Conservation (phyloP, 2,113 vertebrate species). For the Clupea harengus region DNA sequence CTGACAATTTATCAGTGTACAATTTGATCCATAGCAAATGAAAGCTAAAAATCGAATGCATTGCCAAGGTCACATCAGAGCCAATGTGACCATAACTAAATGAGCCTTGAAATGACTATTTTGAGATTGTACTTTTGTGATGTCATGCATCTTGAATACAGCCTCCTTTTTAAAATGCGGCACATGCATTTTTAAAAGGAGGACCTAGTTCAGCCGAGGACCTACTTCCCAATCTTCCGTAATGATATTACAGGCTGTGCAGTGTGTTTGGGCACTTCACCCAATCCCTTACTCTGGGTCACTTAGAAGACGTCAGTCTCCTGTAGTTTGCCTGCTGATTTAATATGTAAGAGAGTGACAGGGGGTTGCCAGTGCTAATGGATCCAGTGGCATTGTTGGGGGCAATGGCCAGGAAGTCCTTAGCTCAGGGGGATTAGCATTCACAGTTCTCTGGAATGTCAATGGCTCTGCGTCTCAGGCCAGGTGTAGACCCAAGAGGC, state of each 20-base stretch:
- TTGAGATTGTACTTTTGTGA: slow-evolving; percentile 1
- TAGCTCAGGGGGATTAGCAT: slow-evolving; percentile 61
- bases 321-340: background rate
- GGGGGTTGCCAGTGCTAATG: background rate
- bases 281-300: background rate
- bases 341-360: background rate
- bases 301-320: slow-evolving; percentile 1
- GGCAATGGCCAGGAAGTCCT: slow-evolving; percentile 46
- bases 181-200: background rate
- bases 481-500: slow-evolving; percentile 61
- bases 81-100: slow-evolving; percentile 6
- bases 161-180: background rate
- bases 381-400: background rate
- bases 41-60: background rate
- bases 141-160: slow-evolving; percentile 1
- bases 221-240: background rate
- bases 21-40: slow-evolving; percentile 2
- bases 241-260: background rate
- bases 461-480: slow-evolving; percentile 36
- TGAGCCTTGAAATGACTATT: background rate
- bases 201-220: background rate
- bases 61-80: background rate
- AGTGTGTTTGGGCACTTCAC: background rate
- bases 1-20: slow-evolving; percentile 44
- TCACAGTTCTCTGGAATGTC: slow-evolving; percentile 48